Conservation (phyloP, 23 tunicate genomes). For the Ascidia mentula region DNA sequence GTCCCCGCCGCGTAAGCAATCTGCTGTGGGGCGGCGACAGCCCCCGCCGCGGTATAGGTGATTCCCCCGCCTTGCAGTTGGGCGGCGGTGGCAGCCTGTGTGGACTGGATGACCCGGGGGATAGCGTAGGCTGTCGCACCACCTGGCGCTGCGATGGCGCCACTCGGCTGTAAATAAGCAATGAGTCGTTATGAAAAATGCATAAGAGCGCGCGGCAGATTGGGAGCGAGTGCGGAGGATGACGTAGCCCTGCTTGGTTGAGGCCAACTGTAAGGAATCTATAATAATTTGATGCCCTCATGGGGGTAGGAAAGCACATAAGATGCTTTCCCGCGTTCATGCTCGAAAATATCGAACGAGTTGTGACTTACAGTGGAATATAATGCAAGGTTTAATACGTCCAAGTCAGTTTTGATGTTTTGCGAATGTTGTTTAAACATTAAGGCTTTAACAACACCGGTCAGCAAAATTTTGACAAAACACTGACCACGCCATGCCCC, state of each 20-base stretch:
- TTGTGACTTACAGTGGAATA: too few species aligned
- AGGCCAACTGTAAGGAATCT: too few species aligned
- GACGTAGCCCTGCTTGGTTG: not conserved
- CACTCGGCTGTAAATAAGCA: not conserved
- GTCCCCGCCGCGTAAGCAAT: constrained; percentile 36
- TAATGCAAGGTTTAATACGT: too few species aligned
- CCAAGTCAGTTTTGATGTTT: too few species aligned
- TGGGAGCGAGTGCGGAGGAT: not conserved
- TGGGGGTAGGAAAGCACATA: too few species aligned
- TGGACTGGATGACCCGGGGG: constrained; percentile 29
- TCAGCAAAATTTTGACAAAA: too few species aligned
- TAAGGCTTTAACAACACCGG: too few species aligned
- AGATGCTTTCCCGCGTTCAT: too few species aligned
- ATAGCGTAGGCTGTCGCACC: constrained; percentile 64
- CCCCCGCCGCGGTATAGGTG: constrained; percentile 52
- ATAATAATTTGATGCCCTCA: too few species aligned
- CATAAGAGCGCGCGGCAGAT: not conserved
- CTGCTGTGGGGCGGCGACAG: constrained; percentile 56
- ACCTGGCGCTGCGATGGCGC: constrained; percentile 34
- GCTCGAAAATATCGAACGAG: too few species aligned
- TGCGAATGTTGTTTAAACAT: too few species aligned
- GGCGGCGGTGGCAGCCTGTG: constrained; percentile 61
- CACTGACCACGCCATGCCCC: too few species aligned
- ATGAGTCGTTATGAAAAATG: not conserved
- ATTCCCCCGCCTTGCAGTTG: constrained; percentile 70